Evolutionary conservation across 2,797 vertebrate species (phyloP).

Genomic region (Spinus pinus): DNA sequence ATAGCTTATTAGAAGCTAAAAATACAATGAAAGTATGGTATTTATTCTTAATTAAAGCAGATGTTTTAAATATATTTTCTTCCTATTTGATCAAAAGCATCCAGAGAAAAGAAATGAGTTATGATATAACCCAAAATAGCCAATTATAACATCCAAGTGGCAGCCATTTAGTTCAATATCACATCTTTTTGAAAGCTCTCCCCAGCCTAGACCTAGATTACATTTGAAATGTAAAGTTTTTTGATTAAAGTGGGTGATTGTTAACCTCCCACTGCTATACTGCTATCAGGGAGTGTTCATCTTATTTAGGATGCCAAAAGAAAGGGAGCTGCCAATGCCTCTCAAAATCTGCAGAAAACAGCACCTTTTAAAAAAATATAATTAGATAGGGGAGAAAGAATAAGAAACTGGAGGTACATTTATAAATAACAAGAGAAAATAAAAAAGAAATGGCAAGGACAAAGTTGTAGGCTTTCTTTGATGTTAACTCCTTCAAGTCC

Average conservation of each 20-base stretch:
- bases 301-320: slow-evolving; percentile 5
- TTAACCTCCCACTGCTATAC: slow-evolving; percentile 52
- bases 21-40: background rate
- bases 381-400: background rate
- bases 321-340: background rate
- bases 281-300: background rate
- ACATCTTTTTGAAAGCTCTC: background rate
- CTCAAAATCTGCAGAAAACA: background rate
- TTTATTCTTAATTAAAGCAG: background rate
- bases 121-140: background rate
- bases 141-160: background rate
- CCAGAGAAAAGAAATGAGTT: background rate
- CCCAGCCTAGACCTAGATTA: slow-evolving; percentile 26
- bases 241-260: slow-evolving; percentile 18
- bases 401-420: background rate
- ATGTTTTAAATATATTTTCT: background rate
- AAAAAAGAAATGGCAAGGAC: background rate
- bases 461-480: background rate
- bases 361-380: background rate
- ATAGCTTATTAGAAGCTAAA: background rate
- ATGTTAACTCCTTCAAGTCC: background rate
- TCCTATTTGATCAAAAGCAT: background rate
- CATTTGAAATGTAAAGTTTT: slow-evolving; percentile 65
- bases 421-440: background rate
- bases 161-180: background rate